phyloP scores from a whole-genome alignment of 2,888 invertebrate species.

The Plemyria rubiginata region DNA sequence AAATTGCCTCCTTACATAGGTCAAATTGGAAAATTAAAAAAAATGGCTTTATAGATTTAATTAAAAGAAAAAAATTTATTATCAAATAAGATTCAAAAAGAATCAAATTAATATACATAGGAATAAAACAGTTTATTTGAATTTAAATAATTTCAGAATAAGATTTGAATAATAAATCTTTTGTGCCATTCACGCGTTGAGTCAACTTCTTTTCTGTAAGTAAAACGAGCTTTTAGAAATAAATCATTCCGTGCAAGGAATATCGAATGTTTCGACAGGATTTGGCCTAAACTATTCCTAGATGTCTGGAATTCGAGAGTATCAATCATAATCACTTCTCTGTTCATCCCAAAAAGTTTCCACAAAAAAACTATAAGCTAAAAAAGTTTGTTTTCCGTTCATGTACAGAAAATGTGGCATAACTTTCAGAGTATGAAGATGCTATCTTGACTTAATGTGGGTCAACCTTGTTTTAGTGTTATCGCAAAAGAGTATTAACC shows the following conservation, averaged over 20 bases:
- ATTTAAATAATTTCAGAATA: too few relatives aligned
- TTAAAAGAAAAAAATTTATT: too few relatives aligned
- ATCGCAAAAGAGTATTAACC: constrained; percentile 20
- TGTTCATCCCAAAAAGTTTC: not conserved
- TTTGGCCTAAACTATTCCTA: not conserved
- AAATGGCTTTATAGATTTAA: too few relatives aligned
- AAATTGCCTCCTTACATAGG: too few relatives aligned
- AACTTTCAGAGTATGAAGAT: constrained; percentile 8
- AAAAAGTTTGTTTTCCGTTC: not conserved
- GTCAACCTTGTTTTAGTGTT: constrained; percentile 18
- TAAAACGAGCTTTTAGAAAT: constrained; percentile 4
- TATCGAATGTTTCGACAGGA: not conserved
- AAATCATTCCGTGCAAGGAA: constrained; percentile 13
- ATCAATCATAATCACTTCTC: constrained; percentile 7
- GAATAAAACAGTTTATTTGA: too few relatives aligned
- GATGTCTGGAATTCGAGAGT: not conserved
- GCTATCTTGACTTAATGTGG: constrained; percentile 13
- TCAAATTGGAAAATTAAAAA: too few relatives aligned
- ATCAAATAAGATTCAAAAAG: too few relatives aligned
- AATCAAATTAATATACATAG: too few relatives aligned
- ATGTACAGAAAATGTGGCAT: not conserved
- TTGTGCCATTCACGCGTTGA: not conserved
- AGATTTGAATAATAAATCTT: too few relatives aligned
- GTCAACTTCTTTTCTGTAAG: not conserved
- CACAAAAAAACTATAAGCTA: not conserved